Base-by-base conservation (phyloP, 2,888 invertebrate species). In the Crossocerus cetratus region DNA sequence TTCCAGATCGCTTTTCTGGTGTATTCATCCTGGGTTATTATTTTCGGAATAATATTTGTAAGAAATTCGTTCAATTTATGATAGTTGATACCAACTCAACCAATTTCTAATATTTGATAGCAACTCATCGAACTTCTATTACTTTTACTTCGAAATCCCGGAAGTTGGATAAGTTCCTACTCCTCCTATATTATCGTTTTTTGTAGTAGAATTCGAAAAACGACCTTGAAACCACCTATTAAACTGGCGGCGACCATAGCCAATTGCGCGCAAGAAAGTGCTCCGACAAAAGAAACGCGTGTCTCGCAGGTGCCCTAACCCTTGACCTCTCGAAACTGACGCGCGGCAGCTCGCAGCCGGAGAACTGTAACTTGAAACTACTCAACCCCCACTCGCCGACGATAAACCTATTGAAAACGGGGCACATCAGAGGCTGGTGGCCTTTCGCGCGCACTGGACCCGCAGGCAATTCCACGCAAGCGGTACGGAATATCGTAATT, bases 371-470 rank as follows among this genome's bases (percentile, higher is more conserved):
- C 1, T 75, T 92, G 20, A 88, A 90, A 11, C 69, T 89, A 57
- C 78, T 91, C 22, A 90, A 92, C 13, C 90, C 89, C 2, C 77
- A 80, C 14, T 84, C 90, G 1, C 93, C 92, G 20, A 92, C 90
- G 69, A 86, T 94, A 0, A 94, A 94, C 90, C 88, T 95, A n/a
- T 96, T 96, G 87, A 91, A 92, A 69, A 85, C 91, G 0, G 91
- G 91, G 80, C 89, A 91, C 14, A 90, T 93, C 3, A 92, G 91
- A 71, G 94, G 94, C 0, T 95, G 95, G 95, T 95, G 95, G 94
- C 94, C 95, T 0, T 91, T 94, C 69, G 87, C 85, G 44, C 87
- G 86, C 5, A 81, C 78, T 22, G 85, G 88, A 45, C 77, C 81
- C 4, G 74, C 86, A 2, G 88, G 85, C 20, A 77, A 77, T 49